These are phyloP conservation scores for Orussus abietinus DNA, from an alignment of 1,140 invertebrate species.

Conservation along the genomic window DNA sequence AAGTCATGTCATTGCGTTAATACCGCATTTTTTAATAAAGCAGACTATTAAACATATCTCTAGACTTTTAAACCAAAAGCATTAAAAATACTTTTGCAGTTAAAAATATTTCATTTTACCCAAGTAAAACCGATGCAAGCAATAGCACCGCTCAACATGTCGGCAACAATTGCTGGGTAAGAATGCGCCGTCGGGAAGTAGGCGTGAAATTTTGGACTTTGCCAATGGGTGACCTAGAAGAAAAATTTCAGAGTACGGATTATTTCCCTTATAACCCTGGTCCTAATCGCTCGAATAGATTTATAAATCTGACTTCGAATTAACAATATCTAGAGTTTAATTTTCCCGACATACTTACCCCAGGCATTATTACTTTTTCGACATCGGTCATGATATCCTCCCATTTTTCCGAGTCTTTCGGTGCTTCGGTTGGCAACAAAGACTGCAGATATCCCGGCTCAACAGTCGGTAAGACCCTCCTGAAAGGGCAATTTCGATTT, in stretches of 20 bases:
- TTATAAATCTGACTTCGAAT: not conserved
- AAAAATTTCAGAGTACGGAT: slow-evolving; percentile 9
- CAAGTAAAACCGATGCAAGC: slow-evolving; percentile 86
- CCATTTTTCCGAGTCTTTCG: slow-evolving; percentile 80
- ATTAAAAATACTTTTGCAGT: slow-evolving; percentile 12
- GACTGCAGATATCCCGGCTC: slow-evolving; percentile 81
- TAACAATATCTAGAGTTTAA: slow-evolving; percentile 6
- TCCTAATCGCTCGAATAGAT: not conserved
- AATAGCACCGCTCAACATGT: slow-evolving; percentile 93
- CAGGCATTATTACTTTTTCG: slow-evolving; percentile 94
- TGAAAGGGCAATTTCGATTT: slow-evolving; percentile 46
- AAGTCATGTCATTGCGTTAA: slow-evolving; percentile 18
- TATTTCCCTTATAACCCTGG: slow-evolving; percentile 4
- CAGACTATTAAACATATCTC: not conserved
- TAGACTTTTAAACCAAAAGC: slow-evolving; percentile 8
- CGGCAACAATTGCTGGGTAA: slow-evolving; percentile 89
- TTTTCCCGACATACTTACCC: too few species aligned
- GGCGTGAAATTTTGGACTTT: slow-evolving; percentile 95
- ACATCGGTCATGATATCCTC: slow-evolving; percentile 86
- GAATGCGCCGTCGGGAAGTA: slow-evolving; percentile 97
- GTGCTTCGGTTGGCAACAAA: slow-evolving; percentile 78
- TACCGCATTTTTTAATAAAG: slow-evolving; percentile 3
- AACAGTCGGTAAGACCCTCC: slow-evolving; percentile 75
- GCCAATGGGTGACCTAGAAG: slow-evolving; percentile 90
- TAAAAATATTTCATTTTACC: slow-evolving; percentile 53